phyloP scores from a whole-genome alignment of 2,113 vertebrate genomes.

The Mola mola region DNA sequence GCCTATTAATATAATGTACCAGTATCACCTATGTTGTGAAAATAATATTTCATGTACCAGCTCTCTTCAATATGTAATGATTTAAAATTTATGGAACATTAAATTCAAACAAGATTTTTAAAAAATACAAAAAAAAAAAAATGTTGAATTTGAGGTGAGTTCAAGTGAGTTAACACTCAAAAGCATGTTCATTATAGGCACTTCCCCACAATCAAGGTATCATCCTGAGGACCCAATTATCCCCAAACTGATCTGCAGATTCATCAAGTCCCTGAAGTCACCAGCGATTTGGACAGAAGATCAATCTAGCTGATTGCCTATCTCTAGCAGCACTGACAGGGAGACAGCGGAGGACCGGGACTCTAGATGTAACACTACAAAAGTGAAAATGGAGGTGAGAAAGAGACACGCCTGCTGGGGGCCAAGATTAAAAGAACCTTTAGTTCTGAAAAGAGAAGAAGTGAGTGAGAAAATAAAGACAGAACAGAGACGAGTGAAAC shows the following conservation, averaged over 20 bases:
- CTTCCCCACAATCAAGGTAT: constrained; percentile 54
- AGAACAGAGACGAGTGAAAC: constrained; percentile 1
- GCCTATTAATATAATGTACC: no score
- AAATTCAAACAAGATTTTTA: no score
- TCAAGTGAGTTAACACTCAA: no score
- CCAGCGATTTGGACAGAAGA: constrained; percentile 60
- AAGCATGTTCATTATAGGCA: constrained; percentile 31
- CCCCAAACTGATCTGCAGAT: constrained; percentile 62
- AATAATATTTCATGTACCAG: no score
- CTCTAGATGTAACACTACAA: constrained; percentile 25
- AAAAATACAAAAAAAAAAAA: no score
- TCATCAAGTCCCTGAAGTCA: constrained; percentile 36
- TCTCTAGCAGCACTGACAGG: constrained; percentile 50
- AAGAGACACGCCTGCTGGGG: neutral
- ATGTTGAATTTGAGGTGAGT: neutral
- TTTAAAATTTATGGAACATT: no score
- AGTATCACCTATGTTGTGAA: no score
- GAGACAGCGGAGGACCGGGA: constrained; percentile 22
- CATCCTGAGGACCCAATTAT: constrained; percentile 59
- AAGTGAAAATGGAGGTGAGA: constrained; percentile 26
- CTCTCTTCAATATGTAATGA: no score
- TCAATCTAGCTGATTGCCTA: constrained; percentile 64
- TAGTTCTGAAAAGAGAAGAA: no score
- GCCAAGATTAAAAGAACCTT: constrained; percentile 38
- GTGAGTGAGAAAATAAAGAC: constrained; percentile 22